phyloP scores from a whole-genome alignment of 2,113 vertebrate species.

The Carlito syrichta region DNA sequence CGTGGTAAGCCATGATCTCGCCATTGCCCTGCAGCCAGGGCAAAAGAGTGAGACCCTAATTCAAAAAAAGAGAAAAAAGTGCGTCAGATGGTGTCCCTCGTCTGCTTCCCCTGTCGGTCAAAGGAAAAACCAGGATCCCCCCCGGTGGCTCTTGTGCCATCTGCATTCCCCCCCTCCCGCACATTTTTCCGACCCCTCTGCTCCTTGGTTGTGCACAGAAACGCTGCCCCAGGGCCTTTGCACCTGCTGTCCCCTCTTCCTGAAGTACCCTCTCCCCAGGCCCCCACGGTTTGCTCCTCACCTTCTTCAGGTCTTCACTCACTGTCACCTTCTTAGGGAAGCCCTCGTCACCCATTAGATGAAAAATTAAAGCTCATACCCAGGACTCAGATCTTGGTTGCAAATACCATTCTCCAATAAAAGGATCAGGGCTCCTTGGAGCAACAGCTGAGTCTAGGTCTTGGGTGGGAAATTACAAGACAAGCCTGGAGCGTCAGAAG shows the following conservation, averaged over 20 bases:
- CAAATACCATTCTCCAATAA: not conserved
- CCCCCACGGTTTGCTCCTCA: not conserved
- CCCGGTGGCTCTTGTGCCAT: no score
- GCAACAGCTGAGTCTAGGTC: not conserved
- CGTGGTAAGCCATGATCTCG: no score
- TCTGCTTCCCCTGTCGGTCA: not conserved
- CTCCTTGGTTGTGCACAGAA: no score
- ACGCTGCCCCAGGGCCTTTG: slow-evolving; percentile 18
- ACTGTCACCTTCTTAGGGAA: not conserved
- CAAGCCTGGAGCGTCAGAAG: not conserved
- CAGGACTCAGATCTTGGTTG: not conserved
- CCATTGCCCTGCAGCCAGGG: no score
- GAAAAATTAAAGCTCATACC: not conserved
- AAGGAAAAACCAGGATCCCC: not conserved
- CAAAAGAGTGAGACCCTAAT: no score
- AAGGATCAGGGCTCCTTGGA: not conserved
- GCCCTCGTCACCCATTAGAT: not conserved
- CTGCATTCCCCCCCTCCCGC: not conserved
- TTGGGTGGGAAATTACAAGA: not conserved
- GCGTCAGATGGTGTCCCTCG: not conserved
- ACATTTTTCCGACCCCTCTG: no score
- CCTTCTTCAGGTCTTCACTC: not conserved
- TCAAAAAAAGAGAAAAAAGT: no score
- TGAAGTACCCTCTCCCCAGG: accelerated
- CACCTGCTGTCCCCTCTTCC: not conserved